Percentiles rank a stretch among this genome's conserved stretches.
Conservation (phyloP, 2,113 vertebrate genomes). For the Siphamia tubifer region DNA sequence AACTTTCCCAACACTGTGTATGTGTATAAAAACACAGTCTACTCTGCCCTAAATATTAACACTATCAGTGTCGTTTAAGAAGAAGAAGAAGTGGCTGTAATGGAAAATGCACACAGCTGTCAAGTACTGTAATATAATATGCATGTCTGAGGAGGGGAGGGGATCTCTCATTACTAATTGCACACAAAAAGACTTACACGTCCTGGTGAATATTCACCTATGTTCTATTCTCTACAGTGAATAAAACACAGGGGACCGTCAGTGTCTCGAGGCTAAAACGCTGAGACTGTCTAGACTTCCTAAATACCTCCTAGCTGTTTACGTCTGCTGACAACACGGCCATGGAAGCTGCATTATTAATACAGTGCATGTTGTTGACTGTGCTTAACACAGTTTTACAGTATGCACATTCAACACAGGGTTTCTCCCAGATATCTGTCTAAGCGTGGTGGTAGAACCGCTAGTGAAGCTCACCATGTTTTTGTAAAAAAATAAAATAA, state of each 20-base stretch:
- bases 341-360: neutral
- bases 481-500: no score
- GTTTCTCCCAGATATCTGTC: no score
- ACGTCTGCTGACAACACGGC: neutral
- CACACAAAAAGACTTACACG: neutral
- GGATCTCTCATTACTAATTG: neutral
- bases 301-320: constrained; percentile 27
- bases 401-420: no score
- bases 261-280: constrained; percentile 32
- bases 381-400: neutral
- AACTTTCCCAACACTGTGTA: no score
- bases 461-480: no score
- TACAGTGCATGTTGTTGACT: neutral
- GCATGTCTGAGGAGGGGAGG: neutral
- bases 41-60: no score
- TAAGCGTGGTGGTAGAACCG: no score
- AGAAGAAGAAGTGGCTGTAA: neutral
- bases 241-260: neutral
- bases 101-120: neutral
- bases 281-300: constrained; percentile 29
- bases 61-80: no score
- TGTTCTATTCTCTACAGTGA: neutral
- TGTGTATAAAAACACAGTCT: no score
- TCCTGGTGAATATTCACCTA: neutral
- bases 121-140: neutral